Evolutionary conservation across 35 echinoderm and acorn worm genomes (phyloP), one percentile per base, ranked within the genome.

Genomic region (Nesometra sesokonis): DNA sequence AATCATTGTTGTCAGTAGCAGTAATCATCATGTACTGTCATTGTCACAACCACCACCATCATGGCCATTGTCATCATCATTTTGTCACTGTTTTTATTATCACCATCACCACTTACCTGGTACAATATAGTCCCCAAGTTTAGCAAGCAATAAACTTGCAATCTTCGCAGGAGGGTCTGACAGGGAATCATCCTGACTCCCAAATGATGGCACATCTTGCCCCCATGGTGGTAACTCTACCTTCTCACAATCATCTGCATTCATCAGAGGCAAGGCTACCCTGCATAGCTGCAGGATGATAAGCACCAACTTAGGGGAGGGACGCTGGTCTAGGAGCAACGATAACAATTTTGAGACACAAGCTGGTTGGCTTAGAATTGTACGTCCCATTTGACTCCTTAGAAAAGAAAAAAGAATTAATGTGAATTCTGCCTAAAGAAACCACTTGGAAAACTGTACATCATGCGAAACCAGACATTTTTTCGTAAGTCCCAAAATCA

Each of bases 261-360:
- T 90, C 92, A 93, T 93, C 29, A 93, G 88, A 33, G 92, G 92
- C 17, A 93, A 80, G 29, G 92, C 92, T 29, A 93, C 92, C 0
- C 88, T 88, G 37, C 92, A 93, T 32, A 93, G 92, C 82, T 93
- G 92, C 30, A 93, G 82, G 84, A 93, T 93, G 84, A 93, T 93
- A 30, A 93, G 92, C 31, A 93, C 92, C 4, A 93, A 85, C 31
- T 93, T 93, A 30, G 92, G 92, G 35, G 92, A 93, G 35, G 92
- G 92, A 19, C 92, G 78, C 88, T 93, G 92, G 76, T 93, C 92
- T 30, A 93, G 92, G 31, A 93, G 88, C 15, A 93, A 85, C 15
- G 92, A 93, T 0, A 93, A 85, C 30, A 93, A 85, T 37, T 93
- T 93, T 31, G 92, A 93, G 84, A 93, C 92, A 81, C 92, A 93